Percentiles rank a stretch among this genome's conserved stretches.
Conservation (phyloP, 1,140 invertebrate species). For the Drosophila jambulina region DNA sequence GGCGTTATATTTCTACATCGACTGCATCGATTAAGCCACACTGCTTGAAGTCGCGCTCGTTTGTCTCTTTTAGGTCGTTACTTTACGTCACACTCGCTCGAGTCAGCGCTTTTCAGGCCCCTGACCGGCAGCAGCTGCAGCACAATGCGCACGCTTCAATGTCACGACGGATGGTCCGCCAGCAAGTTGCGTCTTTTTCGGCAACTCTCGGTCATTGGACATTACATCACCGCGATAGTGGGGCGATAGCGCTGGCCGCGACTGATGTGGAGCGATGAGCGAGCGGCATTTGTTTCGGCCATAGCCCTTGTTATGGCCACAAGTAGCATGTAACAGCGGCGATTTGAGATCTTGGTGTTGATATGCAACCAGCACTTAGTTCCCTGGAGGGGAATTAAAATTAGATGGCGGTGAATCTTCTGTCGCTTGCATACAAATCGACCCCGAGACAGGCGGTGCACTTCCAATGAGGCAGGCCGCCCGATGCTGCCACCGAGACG, state of each 20-base stretch:
- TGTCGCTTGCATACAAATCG: conserved; percentile 34
- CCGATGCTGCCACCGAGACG: conserved; percentile 25
- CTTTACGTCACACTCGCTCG: not conserved
- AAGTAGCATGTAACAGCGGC: conserved; percentile 13
- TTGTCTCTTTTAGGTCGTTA: not conserved
- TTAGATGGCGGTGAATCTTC: conserved; percentile 1
- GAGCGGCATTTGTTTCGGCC: conserved; percentile 33
- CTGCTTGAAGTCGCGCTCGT: not conserved
- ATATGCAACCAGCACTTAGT: conserved; percentile 69
- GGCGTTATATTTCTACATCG: not conserved
- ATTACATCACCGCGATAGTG: conserved; percentile 65
- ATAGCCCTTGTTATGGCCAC: conserved; percentile 29
- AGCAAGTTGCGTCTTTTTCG: conserved; percentile 58
- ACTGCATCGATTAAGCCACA: not conserved
- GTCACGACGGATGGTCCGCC: conserved; percentile 36
- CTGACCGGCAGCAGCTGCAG: conserved; percentile 34
- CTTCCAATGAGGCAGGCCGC: conserved; percentile 46
- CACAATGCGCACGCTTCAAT: conserved; percentile 26
- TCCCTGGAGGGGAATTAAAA: conserved; percentile 42
- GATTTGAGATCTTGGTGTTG: conserved; percentile 41
- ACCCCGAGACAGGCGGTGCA: conserved; percentile 31
- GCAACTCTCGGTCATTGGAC: conserved; percentile 57
- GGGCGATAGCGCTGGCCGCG: conserved; percentile 2
- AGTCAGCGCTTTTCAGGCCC: conserved; percentile 7
- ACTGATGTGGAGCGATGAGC: conserved; percentile 21